Evolutionary conservation across 2,113 vertebrate genomes (phyloP).

Genomic region (Sinocyclocheilus anophthalmus): DNA sequence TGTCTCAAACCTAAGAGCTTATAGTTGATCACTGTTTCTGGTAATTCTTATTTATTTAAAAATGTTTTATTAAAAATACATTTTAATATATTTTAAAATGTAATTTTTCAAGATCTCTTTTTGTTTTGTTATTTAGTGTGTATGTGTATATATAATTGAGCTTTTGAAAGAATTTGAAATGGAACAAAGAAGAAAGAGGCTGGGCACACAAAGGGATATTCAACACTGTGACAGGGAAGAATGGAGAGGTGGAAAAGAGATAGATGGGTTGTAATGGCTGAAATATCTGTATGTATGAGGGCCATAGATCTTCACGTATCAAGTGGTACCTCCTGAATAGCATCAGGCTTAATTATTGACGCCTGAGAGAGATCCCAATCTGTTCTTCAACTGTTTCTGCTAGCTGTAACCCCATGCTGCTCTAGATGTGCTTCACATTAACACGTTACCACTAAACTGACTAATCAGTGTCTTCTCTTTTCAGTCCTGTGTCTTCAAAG

Average conservation of each 20-base stretch:
- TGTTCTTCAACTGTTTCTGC: conserved; percentile 13
- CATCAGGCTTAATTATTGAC: conserved; percentile 47
- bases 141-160: neutral
- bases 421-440: conserved; percentile 12
- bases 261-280: neutral
- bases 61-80: no score
- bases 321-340: conserved; percentile 39
- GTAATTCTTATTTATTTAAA: no score
- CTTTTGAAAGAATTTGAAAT: neutral
- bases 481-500: neutral
- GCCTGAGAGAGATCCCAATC: conserved; percentile 22
- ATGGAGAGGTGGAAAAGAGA: conserved; percentile 11
- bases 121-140: no score
- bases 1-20: neutral
- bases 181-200: neutral
- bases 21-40: neutral
- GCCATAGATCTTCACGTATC: conserved; percentile 28
- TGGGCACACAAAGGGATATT: neutral
- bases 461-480: conserved; percentile 7
- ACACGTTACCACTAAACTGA: conserved; percentile 6
- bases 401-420: neutral
- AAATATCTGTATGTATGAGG: conserved; percentile 15
- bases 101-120: no score
- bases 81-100: no score
- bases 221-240: neutral